phyloP scores from a whole-genome alignment of 2,113 vertebrate genomes.

The Ahaetulla prasina region DNA sequence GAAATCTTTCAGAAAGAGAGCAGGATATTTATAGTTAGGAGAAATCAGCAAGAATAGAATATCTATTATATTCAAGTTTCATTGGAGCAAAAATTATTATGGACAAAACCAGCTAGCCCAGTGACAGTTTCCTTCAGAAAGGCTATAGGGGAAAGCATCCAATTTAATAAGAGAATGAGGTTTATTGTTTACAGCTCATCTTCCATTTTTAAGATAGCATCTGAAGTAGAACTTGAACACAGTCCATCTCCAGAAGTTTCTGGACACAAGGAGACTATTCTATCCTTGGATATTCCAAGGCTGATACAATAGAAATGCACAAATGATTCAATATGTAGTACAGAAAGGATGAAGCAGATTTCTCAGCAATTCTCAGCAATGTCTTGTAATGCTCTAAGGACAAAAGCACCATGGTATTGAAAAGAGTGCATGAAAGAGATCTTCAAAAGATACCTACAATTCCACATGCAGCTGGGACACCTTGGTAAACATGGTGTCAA shows the following conservation, averaged over 20 bases:
- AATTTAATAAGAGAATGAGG: not conserved
- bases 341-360: not conserved
- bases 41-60: not conserved
- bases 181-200: not conserved
- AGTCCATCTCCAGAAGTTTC: not conserved
- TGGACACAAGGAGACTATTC: not conserved
- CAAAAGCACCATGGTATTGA: not conserved
- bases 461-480: not conserved
- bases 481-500: not conserved
- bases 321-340: not conserved
- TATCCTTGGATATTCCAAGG: not conserved
- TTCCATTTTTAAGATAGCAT: not conserved
- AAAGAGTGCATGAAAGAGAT: not conserved
- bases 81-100: not conserved
- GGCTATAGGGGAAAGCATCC: not conserved
- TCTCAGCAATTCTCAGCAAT: not conserved
- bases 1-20: not conserved
- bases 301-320: not conserved
- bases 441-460: not conserved
- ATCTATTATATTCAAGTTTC: not conserved
- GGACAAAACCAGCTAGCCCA: not conserved
- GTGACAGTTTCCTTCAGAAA: not conserved
- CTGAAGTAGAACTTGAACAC: not conserved
- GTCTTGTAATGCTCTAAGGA: not conserved
- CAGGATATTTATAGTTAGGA: not conserved